These are phyloP conservation scores for Acanthoscelides obtectus DNA, from an alignment of 2,888 invertebrate species.

Conservation along the genomic window DNA sequence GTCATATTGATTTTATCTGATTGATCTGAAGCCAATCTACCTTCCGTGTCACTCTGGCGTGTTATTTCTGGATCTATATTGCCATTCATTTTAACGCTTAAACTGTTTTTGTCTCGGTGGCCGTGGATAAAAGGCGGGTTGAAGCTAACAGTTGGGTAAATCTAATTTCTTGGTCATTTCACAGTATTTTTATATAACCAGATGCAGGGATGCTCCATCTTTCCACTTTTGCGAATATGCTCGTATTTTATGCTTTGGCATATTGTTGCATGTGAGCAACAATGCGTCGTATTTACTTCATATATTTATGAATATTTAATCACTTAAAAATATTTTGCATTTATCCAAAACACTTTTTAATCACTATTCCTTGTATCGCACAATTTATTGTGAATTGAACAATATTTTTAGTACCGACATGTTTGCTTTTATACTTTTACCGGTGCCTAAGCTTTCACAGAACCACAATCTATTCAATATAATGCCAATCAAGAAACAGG, in stretches of 20 bases:
- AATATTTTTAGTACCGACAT: neutral
- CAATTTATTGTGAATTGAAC: neutral
- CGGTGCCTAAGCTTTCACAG: neutral
- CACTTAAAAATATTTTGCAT: neutral
- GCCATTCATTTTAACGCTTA: too few relatives aligned
- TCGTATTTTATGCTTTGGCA: neutral
- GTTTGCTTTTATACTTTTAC: neutral
- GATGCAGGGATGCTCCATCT: neutral
- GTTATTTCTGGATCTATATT: too few relatives aligned
- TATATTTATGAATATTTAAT: neutral
- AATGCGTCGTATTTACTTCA: neutral
- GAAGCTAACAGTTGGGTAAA: too few relatives aligned
- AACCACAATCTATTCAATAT: neutral
- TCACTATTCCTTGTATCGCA: neutral
- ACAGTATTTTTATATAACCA: too few relatives aligned
- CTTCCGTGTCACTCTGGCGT: too few relatives aligned
- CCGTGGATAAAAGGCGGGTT: too few relatives aligned
- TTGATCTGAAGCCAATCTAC: too few relatives aligned
- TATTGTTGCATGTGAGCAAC: neutral
- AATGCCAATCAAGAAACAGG: too few relatives aligned
- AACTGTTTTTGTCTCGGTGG: too few relatives aligned
- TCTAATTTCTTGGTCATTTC: too few relatives aligned
- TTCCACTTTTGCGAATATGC: neutral
- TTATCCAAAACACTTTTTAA: neutral
- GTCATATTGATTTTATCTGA: too few relatives aligned